Conservation (phyloP, 2,797 vertebrate species). For the Jordanella pulchra region DNA sequence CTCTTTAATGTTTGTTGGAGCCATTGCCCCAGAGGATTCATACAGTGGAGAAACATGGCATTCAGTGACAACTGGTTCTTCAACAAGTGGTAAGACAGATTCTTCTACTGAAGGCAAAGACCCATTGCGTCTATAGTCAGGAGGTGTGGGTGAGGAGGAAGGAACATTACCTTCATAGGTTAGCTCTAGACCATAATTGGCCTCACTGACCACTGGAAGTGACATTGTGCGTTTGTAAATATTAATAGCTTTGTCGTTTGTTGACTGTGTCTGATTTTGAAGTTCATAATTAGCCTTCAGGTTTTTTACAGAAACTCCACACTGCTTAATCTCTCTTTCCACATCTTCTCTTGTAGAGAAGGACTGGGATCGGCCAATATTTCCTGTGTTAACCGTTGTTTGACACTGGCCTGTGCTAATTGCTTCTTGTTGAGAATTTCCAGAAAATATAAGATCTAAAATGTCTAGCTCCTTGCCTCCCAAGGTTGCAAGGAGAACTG, state of each 20-base stretch:
- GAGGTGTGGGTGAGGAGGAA: conserved; percentile 45
- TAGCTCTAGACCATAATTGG: conserved; percentile 74
- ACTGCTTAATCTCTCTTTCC: conserved; percentile 90
- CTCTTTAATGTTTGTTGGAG: conserved; percentile 65
- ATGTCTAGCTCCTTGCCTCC: conserved; percentile 84
- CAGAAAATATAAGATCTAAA: conserved; percentile 81
- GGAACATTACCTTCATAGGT: conserved; percentile 80
- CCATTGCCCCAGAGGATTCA: conserved; percentile 52
- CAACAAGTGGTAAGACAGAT: conserved; percentile 54
- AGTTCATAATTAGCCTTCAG: conserved; percentile 93
- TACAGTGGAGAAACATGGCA: conserved; percentile 67
- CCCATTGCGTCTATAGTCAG: conserved; percentile 51
- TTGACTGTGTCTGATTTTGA: conserved; percentile 64
- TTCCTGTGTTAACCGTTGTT: conserved; percentile 48
- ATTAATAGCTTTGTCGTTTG: conserved; percentile 58
- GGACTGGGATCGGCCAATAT: conserved; percentile 87
- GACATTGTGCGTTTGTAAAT: conserved; percentile 84
- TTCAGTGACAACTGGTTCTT: conserved; percentile 71
- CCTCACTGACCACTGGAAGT: conserved; percentile 75
- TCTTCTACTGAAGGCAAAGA: conserved; percentile 49
- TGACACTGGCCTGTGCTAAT: conserved; percentile 47
- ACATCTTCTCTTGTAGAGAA: conserved; percentile 91
- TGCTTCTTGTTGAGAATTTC: conserved; percentile 69
- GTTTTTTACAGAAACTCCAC: conserved; percentile 91
- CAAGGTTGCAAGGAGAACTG: conserved; percentile 83